phyloP scores from a whole-genome alignment of 2,888 invertebrate species.

The Patella depressa region DNA sequence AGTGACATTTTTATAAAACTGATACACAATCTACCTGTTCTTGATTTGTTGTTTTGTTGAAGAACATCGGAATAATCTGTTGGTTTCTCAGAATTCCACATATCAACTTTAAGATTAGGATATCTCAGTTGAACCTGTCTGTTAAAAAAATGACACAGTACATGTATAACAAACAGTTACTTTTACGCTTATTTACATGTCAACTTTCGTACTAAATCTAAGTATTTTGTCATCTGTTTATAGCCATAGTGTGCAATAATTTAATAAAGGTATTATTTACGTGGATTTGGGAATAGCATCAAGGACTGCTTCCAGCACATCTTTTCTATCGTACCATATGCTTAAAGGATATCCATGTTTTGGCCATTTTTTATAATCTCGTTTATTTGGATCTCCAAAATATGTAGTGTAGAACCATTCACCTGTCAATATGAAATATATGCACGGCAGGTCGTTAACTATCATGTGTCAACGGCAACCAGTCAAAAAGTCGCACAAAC shows the following conservation, averaged over 20 bases:
- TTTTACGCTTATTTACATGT: background rate
- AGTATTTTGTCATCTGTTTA: background rate
- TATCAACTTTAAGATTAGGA: constrained; percentile 15
- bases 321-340: constrained; percentile 23
- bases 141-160: background rate
- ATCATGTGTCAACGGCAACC: too few species aligned
- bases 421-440: constrained; percentile 7
- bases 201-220: background rate
- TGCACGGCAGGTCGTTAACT: too few species aligned
- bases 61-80: constrained; percentile 19
- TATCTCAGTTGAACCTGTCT: constrained; percentile 24
- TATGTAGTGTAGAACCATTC: constrained; percentile 30
- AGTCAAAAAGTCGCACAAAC: too few species aligned
- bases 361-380: constrained; percentile 23
- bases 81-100: constrained; percentile 12
- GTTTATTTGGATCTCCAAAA: constrained; percentile 24
- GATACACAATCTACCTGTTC: constrained; percentile 12
- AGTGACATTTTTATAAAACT: too few species aligned
- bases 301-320: constrained; percentile 25
- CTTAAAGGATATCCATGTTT: constrained; percentile 23
- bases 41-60: constrained; percentile 17
- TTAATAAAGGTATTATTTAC: constrained; percentile 15
- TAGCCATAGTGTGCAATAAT: background rate
- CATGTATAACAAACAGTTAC: too few species aligned
- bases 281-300: constrained; percentile 28